Evolutionary conservation across 1,140 invertebrate species (phyloP).

Genomic region (Globodera ellingtonae): DNA sequence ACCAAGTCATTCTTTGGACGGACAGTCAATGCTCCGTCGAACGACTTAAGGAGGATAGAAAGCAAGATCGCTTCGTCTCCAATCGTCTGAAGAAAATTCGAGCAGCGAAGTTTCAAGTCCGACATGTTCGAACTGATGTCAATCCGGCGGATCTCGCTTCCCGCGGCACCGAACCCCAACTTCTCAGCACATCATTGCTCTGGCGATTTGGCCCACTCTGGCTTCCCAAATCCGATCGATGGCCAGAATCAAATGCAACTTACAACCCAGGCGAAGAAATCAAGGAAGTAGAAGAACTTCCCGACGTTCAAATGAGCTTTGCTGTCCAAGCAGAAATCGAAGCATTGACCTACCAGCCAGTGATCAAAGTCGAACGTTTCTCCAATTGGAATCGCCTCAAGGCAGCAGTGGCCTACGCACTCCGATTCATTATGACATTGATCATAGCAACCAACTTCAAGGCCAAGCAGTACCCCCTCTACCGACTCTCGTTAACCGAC

Average conservation of each 20-base stretch:
- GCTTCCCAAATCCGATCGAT: background rate
- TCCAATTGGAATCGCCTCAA: background rate
- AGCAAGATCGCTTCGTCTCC: background rate
- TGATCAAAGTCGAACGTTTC: background rate
- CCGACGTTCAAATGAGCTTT: background rate
- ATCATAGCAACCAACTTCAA: background rate
- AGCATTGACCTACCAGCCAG: background rate
- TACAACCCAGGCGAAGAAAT: background rate
- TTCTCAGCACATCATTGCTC: background rate
- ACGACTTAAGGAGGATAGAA: background rate
- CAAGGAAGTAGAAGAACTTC: background rate
- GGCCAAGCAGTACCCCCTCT: no score
- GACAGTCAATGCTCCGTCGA: background rate
- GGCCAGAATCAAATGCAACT: background rate
- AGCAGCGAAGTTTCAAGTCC: background rate
- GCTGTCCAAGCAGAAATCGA: background rate
- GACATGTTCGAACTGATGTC: background rate
- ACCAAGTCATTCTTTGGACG: no score
- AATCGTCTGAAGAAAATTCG: background rate
- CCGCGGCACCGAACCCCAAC: background rate
- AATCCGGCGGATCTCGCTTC: background rate
- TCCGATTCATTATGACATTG: background rate
- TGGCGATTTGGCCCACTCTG: background rate
- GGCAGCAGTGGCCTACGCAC: background rate
- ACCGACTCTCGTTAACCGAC: no score